These are phyloP conservation scores for Engystomops pustulosus DNA, from an alignment of 2,113 vertebrate genomes.

Conservation along the genomic window DNA sequence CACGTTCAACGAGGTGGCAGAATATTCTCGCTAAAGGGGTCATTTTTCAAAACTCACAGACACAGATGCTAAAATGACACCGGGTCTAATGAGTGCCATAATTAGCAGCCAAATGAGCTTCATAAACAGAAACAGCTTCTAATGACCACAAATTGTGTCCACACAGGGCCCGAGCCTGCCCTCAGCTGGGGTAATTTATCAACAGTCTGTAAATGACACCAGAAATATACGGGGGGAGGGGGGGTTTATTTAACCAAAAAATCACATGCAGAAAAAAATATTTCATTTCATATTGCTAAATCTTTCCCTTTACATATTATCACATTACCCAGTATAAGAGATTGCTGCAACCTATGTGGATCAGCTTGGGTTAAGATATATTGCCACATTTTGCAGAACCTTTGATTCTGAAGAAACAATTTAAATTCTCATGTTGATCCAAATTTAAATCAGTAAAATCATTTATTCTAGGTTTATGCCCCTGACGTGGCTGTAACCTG, in stretches of 20 bases:
- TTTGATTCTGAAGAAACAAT: no score
- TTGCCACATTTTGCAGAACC: no score
- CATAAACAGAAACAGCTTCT: slow-evolving; percentile 54
- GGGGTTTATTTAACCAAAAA: slow-evolving; percentile 22
- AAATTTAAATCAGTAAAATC: no score
- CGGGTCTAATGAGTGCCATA: slow-evolving; percentile 47
- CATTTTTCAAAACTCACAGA: slow-evolving; percentile 55
- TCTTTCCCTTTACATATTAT: no score
- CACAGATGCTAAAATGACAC: slow-evolving; percentile 54
- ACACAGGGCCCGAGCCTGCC: slow-evolving; percentile 32
- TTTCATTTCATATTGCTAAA: no score
- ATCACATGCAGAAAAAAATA: background rate
- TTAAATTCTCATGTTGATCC: no score
- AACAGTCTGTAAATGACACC: slow-evolving; percentile 33
- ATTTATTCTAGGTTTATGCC: no score
- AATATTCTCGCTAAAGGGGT: slow-evolving; percentile 39
- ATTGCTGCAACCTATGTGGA: no score
- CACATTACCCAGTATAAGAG: no score
- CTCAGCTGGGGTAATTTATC: slow-evolving; percentile 42
- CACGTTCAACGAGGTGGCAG: background rate
- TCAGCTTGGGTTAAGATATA: no score
- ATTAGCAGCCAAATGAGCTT: slow-evolving; percentile 54
- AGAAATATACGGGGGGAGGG: no score
- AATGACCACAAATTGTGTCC: slow-evolving; percentile 55
- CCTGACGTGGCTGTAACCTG: no score